Evolutionary conservation across 2,797 vertebrate genomes (phyloP).

Genomic region (Tenualosa thibaudeaui): DNA sequence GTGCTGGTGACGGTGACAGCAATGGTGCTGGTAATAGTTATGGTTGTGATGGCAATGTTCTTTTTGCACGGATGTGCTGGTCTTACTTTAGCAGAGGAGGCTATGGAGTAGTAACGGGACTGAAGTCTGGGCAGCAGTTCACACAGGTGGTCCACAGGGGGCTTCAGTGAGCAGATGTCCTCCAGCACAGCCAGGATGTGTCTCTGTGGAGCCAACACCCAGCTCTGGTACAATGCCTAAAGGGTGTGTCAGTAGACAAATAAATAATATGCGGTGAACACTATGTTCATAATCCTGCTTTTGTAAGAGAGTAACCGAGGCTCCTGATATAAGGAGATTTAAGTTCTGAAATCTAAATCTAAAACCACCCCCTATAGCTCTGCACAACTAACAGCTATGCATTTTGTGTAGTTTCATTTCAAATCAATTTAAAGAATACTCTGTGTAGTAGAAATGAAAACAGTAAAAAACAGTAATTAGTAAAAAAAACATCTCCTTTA

Average conservation of each 20-base stretch:
- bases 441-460: neutral
- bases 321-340: no score
- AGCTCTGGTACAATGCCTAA: constrained; percentile 71
- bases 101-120: constrained; percentile 86
- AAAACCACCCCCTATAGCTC: no score
- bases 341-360: no score
- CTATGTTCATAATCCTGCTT: no score
- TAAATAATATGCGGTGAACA: neutral
- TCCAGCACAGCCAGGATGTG: constrained; percentile 85
- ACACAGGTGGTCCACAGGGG: constrained; percentile 83
- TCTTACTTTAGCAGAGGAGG: constrained; percentile 84
- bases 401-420: no score
- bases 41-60: neutral
- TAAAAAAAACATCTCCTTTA: no score
- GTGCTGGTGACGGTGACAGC: no score
- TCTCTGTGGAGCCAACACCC: constrained; percentile 81
- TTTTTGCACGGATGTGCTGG: neutral
- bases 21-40: neutral
- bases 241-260: neutral
- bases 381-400: no score
- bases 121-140: constrained; percentile 84
- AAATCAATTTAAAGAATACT: no score
- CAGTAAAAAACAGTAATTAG: no score
- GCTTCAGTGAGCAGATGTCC: constrained; percentile 78
- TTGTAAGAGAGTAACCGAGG: no score